Evolutionary conservation across 2,797 vertebrate genomes (phyloP).

Genomic region (Malurus splendens): DNA sequence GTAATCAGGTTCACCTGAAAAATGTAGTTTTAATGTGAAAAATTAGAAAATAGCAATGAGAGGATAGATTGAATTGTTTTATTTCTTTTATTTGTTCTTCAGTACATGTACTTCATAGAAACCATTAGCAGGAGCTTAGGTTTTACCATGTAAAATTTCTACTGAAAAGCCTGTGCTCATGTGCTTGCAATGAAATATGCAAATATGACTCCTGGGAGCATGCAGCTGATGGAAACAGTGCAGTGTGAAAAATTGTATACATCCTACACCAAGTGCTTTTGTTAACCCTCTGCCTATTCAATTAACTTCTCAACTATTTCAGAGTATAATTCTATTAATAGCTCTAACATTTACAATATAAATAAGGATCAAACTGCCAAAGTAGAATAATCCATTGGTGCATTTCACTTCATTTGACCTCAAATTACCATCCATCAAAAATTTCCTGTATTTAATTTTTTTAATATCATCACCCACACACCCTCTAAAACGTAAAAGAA

Average conservation of each 20-base stretch:
- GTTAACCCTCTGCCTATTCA: background rate
- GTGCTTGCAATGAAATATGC: background rate
- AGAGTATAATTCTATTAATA: background rate
- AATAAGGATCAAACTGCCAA: background rate
- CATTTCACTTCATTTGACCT: background rate
- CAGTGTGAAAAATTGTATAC: background rate
- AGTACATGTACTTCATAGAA: background rate
- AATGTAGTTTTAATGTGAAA: background rate
- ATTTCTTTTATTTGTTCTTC: background rate
- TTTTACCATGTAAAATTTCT: background rate
- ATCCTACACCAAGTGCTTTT: background rate
- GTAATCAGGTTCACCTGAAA: background rate
- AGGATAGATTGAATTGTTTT: background rate
- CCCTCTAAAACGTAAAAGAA: background rate
- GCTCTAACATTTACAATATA: background rate
- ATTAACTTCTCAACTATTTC: background rate
- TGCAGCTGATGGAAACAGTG: background rate
- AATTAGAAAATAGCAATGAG: background rate
- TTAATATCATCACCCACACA: background rate
- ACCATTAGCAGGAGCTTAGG: background rate
- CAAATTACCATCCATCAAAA: background rate
- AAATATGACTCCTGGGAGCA: background rate
- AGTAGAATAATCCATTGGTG: background rate
- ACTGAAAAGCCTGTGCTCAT: background rate
- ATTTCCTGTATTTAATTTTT: background rate